Evolutionary conservation across 2,113 vertebrate species (phyloP), one percentile per base, ranked within the genome.

Genomic region (Excalfactoria chinensis): DNA sequence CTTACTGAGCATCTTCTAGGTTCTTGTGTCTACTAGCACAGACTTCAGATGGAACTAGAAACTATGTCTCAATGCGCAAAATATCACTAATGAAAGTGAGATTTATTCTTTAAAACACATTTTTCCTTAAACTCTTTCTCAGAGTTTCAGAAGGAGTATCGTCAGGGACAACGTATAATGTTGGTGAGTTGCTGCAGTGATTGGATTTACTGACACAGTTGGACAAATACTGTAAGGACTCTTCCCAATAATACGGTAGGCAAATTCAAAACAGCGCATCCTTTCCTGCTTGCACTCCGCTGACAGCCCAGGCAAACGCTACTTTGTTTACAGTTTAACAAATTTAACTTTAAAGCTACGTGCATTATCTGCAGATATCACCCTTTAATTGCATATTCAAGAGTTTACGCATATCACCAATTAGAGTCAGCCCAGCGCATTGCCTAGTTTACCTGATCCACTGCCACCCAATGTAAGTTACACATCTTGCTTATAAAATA

Each of bases 371-470:
- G 19, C 26, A 67, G 49, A 49, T 62, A 58, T 13, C 43, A 62
- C 0, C 0, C 19, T 35, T 60, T 40, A 75, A 72, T 28, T 11
- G 6, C 32, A 30, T 1, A 0, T 58, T 58, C 56, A 37, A 78
- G 71, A 68, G 30, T 13, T 78, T 64, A 66, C 15, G 48, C 7
- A 9, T 49, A 35, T 5, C 26, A 77, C 26, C 30, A 84, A 78
- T 56, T 1, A 77, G 21, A n/a, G 18, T 28, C 69, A 51, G 28
- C 67, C 35, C 11, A 76, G 23, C 13, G 17, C 6, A 49, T 48
- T 60, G 16, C 28, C 12, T 30, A 3, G 14, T 49, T 86, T 75
- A 72, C 35, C 26, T 79, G 16, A 21, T 32, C 79, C 23, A 41
- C 37, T 88, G 44, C 16, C 49, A 55, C 41, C 86, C 18, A 58